phyloP scores from a whole-genome alignment of 1,140 invertebrate genomes.

The Phthorimaea operculella region DNA sequence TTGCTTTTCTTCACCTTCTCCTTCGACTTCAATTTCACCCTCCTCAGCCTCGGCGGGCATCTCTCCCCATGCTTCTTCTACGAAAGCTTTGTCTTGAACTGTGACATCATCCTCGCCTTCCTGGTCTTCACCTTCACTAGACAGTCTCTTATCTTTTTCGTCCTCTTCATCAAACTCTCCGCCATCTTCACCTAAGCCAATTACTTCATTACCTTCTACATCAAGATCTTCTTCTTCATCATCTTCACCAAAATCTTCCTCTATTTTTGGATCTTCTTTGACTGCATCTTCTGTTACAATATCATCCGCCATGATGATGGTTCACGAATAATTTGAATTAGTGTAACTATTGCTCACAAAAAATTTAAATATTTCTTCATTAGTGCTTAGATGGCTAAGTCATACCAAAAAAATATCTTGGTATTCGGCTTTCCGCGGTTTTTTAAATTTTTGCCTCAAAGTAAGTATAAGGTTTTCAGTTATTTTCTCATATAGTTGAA shows the following conservation, averaged over 20 bases:
- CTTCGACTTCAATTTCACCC: conserved; percentile 14
- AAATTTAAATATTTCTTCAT: conserved; percentile 5
- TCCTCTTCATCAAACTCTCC: conserved; percentile 7
- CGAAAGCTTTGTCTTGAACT: conserved; percentile 12
- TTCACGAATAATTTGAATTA: not conserved
- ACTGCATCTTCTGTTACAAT: conserved; percentile 19
- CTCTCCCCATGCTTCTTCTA: conserved; percentile 11
- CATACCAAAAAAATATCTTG: conserved; percentile 45
- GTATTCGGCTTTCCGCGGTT: conserved; percentile 32
- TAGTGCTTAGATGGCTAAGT: conserved; percentile 11
- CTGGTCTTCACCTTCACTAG: conserved; percentile 14
- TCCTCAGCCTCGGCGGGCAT: not conserved
- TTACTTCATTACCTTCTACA: conserved; percentile 3
- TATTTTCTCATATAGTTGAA: conserved; percentile 47
- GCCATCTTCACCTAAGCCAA: not conserved
- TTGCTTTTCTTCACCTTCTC: conserved; percentile 22
- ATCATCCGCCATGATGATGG: not conserved
- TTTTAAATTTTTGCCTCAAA: conserved; percentile 37
- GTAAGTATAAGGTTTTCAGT: conserved; percentile 41
- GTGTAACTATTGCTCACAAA: not conserved
- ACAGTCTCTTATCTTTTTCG: conserved; percentile 9
- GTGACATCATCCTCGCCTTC: conserved; percentile 11
- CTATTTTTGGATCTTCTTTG: conserved; percentile 7
- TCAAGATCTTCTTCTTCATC: conserved; percentile 14
- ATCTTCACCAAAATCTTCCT: conserved; percentile 9